Base-by-base conservation (phyloP, 1,140 invertebrate genomes). In the Gonioctena quinquepunctata region DNA sequence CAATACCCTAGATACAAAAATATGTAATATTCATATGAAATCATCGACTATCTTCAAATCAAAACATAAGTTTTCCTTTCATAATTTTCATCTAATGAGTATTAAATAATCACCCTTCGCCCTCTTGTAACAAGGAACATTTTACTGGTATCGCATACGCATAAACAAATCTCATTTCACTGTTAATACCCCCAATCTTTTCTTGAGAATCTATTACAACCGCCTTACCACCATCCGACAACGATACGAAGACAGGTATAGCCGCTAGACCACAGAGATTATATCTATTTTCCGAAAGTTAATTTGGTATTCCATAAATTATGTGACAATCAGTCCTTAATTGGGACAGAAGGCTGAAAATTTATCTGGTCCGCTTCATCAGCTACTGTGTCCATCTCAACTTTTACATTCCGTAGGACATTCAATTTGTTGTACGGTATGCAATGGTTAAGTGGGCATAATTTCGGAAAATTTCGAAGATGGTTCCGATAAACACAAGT, bases 301-400 rank as follows among this genome's bases (percentile, higher is more conserved):
- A 59, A 59, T 59, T 59, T 59, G 56, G 56, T 59, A 59, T 59
- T 59, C 56, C 25, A 59, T 59, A 59, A 59, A 59, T 25, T 59
- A 16, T 25, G 56, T 25, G 56, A 59, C 56, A 59, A 59, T 59
- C 56, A 59, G 21, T 59, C 56, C 56, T 63, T 63, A 63, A 63
- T 63, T 63, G 61, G 61, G 27, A 21, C 61, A 33, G 7, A 11
- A 42, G 16, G 16, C 13, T n/a, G 33, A 63, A 48, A 22, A 63
- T 18, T 42, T 63, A 63, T 63, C 61, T 63, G 61, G 61, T 28
- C 61, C 19, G 42, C 42, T 63, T 22, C 28, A 63, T 63, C 61
- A 21, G 61, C 61, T 63, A 63, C 61, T 63, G 61, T 63, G 28
- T 25, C 56, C 49, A 63, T 28, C 21, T 48, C 28, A 19, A 48